Evolutionary conservation across 2,888 invertebrate species (phyloP).

Genomic region (Elmis aenea): DNA sequence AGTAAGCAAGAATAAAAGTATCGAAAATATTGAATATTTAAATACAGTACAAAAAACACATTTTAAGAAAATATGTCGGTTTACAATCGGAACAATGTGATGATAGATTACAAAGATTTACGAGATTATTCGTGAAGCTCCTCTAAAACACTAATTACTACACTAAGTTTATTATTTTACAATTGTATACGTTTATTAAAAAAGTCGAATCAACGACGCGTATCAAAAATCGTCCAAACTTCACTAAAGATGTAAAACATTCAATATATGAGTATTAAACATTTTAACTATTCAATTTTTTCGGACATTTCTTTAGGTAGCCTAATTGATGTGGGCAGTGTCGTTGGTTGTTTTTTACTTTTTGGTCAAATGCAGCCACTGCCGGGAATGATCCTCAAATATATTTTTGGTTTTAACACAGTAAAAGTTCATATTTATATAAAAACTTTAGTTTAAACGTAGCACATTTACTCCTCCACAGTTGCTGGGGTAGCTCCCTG

Average conservation of each 20-base stretch:
- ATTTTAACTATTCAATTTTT: constrained; percentile 31
- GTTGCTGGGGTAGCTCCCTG: constrained; percentile 33
- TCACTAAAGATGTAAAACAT: constrained; percentile 44
- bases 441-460: constrained; percentile 19
- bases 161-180: constrained; percentile 43
- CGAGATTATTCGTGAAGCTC: constrained; percentile 28
- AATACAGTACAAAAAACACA: constrained; percentile 1
- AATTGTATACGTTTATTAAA: constrained; percentile 44
- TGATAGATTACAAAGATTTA: constrained; percentile 23
- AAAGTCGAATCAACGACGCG: constrained; percentile 42
- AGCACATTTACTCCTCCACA: constrained; percentile 38
- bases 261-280: constrained; percentile 39
- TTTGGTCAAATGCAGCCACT: constrained; percentile 42
- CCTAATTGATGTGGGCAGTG: constrained; percentile 34
- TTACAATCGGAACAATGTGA: constrained; percentile 12
- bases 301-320: constrained; percentile 21
- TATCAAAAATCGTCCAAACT: constrained; percentile 45
- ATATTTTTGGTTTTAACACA: constrained; percentile 34
- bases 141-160: constrained; percentile 34
- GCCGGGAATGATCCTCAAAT: constrained; percentile 42
- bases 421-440: constrained; percentile 34
- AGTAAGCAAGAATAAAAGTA: no score
- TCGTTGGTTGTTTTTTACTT: constrained; percentile 30
- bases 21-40: no score
- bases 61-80: constrained; percentile 4